Conservation (phyloP, 1,140 invertebrate genomes). For the Streblospio benedicti region DNA sequence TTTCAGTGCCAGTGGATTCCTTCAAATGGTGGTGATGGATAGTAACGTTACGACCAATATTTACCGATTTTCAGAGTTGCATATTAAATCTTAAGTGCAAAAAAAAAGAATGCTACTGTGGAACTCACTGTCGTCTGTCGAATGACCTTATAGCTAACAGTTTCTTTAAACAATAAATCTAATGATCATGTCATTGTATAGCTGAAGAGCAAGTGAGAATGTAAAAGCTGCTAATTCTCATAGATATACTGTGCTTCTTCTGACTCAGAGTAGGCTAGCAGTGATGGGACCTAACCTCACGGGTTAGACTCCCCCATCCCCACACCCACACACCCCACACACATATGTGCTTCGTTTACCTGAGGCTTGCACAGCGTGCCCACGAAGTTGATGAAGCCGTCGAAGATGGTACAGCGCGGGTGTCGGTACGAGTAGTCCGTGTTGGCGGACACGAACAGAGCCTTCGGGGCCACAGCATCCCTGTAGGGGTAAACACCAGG, state of each 20-base stretch:
- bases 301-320: not conserved
- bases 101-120: too few relatives aligned
- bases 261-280: too few relatives aligned
- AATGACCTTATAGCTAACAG: too few relatives aligned
- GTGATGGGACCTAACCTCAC: not conserved
- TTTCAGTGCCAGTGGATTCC: too few relatives aligned
- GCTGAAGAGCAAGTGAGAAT: not conserved
- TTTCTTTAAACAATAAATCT: too few relatives aligned
- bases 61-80: too few relatives aligned
- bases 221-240: not conserved
- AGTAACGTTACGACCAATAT: too few relatives aligned
- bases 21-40: too few relatives aligned
- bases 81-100: too few relatives aligned
- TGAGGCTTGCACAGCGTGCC: constrained; percentile 7
- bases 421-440: not conserved
- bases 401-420: constrained; percentile 5
- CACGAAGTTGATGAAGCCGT: not conserved
- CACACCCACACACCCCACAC: too few relatives aligned
- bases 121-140: too few relatives aligned
- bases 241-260: not conserved
- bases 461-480: constrained; percentile 1
- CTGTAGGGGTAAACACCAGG: too few relatives aligned
- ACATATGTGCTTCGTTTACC: not conserved
- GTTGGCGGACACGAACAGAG: constrained; percentile 6
- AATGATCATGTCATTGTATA: not conserved